Evolutionary conservation across 1,140 invertebrate species (phyloP).

Genomic region (Samia ricini): DNA sequence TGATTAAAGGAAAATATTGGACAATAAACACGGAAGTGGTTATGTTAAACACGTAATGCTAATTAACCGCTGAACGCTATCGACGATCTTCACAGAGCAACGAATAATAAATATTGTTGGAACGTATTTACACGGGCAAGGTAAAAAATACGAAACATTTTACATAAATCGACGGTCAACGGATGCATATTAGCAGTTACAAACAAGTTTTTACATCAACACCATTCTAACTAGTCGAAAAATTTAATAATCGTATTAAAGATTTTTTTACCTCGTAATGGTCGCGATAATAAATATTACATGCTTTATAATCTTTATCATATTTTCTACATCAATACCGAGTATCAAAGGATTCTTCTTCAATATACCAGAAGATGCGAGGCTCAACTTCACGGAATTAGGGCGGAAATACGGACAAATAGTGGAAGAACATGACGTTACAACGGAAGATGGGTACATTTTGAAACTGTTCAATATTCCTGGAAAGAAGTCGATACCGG

Average conservation of each 20-base stretch:
- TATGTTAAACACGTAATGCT: too few relatives aligned
- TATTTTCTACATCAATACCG: background rate
- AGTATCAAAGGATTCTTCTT: background rate
- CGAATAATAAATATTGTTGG: too few relatives aligned
- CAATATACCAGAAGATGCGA: constrained; percentile 15
- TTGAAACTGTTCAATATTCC: constrained; percentile 82
- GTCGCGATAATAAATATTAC: background rate
- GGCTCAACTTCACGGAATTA: constrained; percentile 27
- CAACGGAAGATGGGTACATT: constrained; percentile 82
- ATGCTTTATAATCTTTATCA: background rate
- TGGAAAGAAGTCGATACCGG: constrained; percentile 44
- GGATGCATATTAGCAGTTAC: background rate
- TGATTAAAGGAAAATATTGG: too few relatives aligned
- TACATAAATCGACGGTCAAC: background rate
- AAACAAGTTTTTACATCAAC: background rate
- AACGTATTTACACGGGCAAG: too few relatives aligned
- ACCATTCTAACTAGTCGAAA: background rate
- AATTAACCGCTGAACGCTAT: too few relatives aligned
- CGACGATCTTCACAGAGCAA: too few relatives aligned
- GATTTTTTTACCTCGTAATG: background rate
- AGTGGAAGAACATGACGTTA: constrained; percentile 71
- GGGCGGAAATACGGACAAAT: constrained; percentile 72
- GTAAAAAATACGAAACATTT: too few relatives aligned
- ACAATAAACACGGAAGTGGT: too few relatives aligned
- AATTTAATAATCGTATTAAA: background rate